Percentiles rank a stretch among this genome's conserved stretches.
Conservation (phyloP, 2,113 vertebrate species). For the Tinamus guttatus region DNA sequence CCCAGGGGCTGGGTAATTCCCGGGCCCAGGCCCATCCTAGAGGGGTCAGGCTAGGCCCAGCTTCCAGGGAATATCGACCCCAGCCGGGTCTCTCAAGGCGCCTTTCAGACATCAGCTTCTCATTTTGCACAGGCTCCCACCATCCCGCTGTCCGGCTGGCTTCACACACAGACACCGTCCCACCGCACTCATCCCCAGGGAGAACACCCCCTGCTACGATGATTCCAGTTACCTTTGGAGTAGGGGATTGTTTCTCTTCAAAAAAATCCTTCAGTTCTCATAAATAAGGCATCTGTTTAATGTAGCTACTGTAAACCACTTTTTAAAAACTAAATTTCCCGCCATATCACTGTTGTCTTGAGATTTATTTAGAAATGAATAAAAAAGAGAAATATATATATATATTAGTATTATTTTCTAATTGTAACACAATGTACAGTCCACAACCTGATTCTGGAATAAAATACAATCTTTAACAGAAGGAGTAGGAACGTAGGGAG, state of each 20-base stretch:
- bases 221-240: neutral
- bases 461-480: neutral
- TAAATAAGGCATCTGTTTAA: slow-evolving; percentile 56
- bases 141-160: neutral
- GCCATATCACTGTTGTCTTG: neutral
- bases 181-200: neutral
- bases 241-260: neutral
- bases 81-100: neutral
- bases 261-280: neutral
- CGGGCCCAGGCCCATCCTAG: neutral
- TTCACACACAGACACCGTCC: too few species aligned
- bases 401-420: neutral
- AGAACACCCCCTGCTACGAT: neutral
- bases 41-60: neutral
- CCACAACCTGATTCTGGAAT: neutral
- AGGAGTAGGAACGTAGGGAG: neutral
- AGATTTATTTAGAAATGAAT: slow-evolving; percentile 29
- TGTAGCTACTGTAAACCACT: slow-evolving; percentile 27
- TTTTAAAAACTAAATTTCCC: neutral
- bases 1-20: neutral
- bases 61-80: neutral
- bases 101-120: slow-evolving; percentile 18
- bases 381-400: slow-evolving; percentile 26
- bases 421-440: neutral
- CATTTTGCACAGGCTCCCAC: neutral